Base-by-base conservation (phyloP, 2,888 invertebrate species). In the Drosophila formosana region DNA sequence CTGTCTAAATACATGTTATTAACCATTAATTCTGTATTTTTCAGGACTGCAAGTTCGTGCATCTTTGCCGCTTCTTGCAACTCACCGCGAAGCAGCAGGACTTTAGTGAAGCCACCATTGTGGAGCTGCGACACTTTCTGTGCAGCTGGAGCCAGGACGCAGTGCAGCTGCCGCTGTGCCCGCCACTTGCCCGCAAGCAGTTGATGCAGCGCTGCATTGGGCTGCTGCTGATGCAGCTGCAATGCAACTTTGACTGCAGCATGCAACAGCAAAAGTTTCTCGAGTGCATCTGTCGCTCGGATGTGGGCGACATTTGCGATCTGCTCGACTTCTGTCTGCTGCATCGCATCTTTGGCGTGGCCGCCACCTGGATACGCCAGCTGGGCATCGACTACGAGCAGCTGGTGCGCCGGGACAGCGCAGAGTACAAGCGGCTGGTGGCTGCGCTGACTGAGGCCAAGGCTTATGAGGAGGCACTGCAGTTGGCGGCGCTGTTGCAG, bases 241-340 rank as follows among this genome's bases (percentile, higher is more conserved):
- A 94, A 58, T 92, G 94, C 66, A 94, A 94, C 75, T 95, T 96
- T 74, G 93, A 93, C 41, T 96, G 95, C 56, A 93, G 94, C 0
- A 93, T 93, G 76, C 94, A 95, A 80, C 95, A 95, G 90, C 93
- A 94, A 34, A 93, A 94, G 78, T 94, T 96, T 72, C 91, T 96
- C 2, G 93, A 93, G 52, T 93, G 94, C 68, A 91, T 96, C 39
- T 93, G 94, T 53, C 92, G 93, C 25, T 93, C 94, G 0, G 93
- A 94, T 56, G 94, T 95, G 76, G 94, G 93, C 34, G 94, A 94
- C 75, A 93, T 95, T 63, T 89, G 90, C 72, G 78, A 90, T 67
- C 90, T 92, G 18, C 87, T 94, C 1, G 92, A 94, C 82, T 94
- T 94, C 75, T 89, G 91, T 32, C 77, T 90, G 65, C 66, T 93